Base-by-base conservation (phyloP, 2,797 vertebrate species). In the Ambastaia sidthimunki region DNA sequence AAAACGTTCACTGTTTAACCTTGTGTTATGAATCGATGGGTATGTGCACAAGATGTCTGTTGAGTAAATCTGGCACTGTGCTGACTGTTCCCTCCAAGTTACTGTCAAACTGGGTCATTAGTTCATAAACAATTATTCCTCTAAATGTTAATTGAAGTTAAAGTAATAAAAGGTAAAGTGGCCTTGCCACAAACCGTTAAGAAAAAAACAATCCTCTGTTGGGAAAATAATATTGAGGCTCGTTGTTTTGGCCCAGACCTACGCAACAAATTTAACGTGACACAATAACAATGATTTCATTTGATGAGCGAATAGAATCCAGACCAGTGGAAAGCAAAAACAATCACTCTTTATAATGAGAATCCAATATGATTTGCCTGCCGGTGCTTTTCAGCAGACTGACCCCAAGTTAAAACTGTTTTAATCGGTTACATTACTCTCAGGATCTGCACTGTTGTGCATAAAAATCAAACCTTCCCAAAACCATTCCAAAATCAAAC, bases 261-360 rank as follows among this genome's bases (percentile, higher is more conserved):
- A 81, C 72, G 28, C 72, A 50, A 66, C 50, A 60, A 54, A 74
- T 62, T 75, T 16, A 74, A 77, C 67, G 77, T 50, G 15, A 87
- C 69, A 50, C 13, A 73, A 75, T 23, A 84, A 82, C 74, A 82
- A 60, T 72, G 19, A 86, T 84, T 79, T 78, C 34, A 82, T 73
- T 15, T 80, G 57, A 84, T 28, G 68, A 66, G 23, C 21, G 82
- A 80, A 89, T 80, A 59, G 83, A 88, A 85, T 78, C 67, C 85
- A 87, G 82, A 86, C 37, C 50, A 74, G 37, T 18, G 59, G 62
- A 73, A 84, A 85, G 76, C 3, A 9, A 71, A 31, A 72, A 81
- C 3, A 54, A 71, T 80, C 74, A 71, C 9, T n/a, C 67, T 44
- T 70, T 80, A 86, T 85, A 73, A 82, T 71, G 67, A 83, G 44